Evolutionary conservation across 35 echinoderm and acorn worm genomes (phyloP), one percentile per base, ranked within the genome.

Genomic region (Stichopus chloronotus): DNA sequence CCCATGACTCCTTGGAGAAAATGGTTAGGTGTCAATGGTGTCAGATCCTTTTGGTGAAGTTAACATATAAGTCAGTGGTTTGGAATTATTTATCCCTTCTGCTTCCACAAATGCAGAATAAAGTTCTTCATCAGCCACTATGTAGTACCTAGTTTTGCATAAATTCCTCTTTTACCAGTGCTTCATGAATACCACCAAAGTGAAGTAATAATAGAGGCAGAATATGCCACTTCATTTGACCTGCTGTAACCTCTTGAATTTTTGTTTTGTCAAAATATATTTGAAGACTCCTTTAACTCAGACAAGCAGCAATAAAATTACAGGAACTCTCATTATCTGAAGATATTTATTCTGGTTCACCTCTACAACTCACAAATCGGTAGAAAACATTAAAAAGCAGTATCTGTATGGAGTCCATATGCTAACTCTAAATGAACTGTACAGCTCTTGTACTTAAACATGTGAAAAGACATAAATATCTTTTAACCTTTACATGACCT

Each of bases 1-100:
- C 92, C 81, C 59, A 93, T 93, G 9, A 56, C 14, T 10, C 80
- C 92, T 76, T 93, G 92, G 6, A 86, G 61, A 22, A 93, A 93
- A 57, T 93, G 82, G 76, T 93, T 86, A 22, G 92, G 92, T 56
- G 92, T 93, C 59, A 93, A 87, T n/a, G 92, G 81, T 5, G 80
- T 74, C 13, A 71, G 4, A 25, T 93, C 81, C 20, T 86, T 79
- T 81, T 7, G 78, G 57, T 5, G 22, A 56, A 25, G 80, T 52
- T 12, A 63, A 58, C 58, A 63, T 58, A 54, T 85, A 93, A 1
- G 92, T 84, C 81, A 93, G 21, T 54, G 92, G 92, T 86, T 81
- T 84, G 21, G 92, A 86, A 14, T 93, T 93, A 19, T 86, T 68
- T 54, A 86, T 86, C 25, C 80, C 58, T 57, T 93, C 92, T 69